These are phyloP conservation scores for Marcusenius ussheri DNA, from an alignment of 2,113 vertebrate genomes.

Conservation along the genomic window DNA sequence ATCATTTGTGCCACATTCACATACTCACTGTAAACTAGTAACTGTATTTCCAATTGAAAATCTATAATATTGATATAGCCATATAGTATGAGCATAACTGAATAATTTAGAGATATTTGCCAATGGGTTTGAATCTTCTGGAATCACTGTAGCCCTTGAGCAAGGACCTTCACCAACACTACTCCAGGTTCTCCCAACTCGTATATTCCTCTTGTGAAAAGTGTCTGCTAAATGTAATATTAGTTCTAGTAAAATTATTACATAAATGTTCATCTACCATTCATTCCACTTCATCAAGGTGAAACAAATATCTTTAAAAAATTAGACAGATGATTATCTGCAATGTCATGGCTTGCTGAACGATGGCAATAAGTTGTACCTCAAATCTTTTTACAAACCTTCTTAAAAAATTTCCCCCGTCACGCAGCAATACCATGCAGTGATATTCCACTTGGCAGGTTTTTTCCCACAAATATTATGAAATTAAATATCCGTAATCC, in stretches of 20 bases:
- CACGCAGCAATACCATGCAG: background rate
- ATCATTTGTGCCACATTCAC: background rate
- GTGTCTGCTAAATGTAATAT: background rate
- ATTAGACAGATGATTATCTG: background rate
- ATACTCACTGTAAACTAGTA: background rate
- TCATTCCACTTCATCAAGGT: background rate
- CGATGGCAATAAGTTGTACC: background rate
- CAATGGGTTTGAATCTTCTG: background rate
- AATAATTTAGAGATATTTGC: background rate
- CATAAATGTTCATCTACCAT: background rate
- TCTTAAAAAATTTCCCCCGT: background rate
- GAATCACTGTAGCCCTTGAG: background rate
- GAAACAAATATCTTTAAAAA: background rate
- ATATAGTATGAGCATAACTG: background rate
- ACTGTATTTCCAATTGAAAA: background rate
- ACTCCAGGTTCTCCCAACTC: background rate
- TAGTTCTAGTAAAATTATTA: background rate
- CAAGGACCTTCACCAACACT: background rate
- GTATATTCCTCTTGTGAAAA: background rate
- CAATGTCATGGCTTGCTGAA: background rate
- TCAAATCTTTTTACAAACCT: background rate
- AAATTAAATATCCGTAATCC: background rate
- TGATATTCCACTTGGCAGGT: background rate
- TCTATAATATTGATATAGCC: background rate
- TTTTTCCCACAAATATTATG: background rate